Evolutionary conservation across 2,888 invertebrate species (phyloP).

Genomic region (Ctenicera cuprea): DNA sequence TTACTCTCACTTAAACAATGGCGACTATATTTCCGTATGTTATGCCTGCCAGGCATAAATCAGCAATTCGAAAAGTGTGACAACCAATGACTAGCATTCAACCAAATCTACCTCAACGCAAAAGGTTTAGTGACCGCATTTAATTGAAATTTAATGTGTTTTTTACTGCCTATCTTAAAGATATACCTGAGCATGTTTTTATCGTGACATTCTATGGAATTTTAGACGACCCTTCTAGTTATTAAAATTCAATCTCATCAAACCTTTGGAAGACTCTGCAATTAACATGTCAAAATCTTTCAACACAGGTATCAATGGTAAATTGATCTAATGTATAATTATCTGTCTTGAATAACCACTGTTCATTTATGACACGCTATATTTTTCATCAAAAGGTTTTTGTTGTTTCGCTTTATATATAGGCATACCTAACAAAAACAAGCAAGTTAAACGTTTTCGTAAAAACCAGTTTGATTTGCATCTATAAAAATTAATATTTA

Average conservation of each 20-base stretch:
- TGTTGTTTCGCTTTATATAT: no score
- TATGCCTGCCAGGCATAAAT: slow-evolving; percentile 10
- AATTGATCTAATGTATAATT: background rate
- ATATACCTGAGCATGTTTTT: no score
- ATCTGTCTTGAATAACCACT: background rate
- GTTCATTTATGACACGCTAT: no score
- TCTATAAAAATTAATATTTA: no score
- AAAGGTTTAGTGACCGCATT: no score
- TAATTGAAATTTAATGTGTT: no score
- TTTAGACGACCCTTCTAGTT: no score
- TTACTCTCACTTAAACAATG: slow-evolving; percentile 9
- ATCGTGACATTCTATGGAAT: no score
- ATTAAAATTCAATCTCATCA: no score
- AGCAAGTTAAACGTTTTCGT: background rate
- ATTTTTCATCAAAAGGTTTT: background rate
- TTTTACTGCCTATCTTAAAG: no score
- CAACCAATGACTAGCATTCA: background rate
- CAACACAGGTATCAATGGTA: background rate
- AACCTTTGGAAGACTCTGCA: no score
- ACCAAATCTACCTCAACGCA: background rate
- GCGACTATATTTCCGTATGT: slow-evolving; percentile 5
- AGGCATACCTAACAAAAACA: background rate
- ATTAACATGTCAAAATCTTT: slow-evolving; percentile 8
- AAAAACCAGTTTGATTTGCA: no score
- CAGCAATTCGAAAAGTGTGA: background rate